phyloP scores from a whole-genome alignment of 2,113 vertebrate genomes.

The Pygoscelis antarcticus region DNA sequence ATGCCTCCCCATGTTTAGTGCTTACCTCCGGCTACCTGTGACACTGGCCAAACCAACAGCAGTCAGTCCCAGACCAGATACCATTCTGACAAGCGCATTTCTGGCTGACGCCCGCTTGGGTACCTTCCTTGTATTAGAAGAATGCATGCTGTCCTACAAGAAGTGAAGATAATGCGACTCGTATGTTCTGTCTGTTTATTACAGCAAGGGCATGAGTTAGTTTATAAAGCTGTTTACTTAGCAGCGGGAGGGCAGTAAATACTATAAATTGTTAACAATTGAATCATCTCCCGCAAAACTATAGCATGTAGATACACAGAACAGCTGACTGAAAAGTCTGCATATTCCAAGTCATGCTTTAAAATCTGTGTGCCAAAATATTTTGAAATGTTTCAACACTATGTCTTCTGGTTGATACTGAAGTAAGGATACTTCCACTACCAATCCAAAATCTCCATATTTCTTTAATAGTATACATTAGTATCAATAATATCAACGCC shows the following conservation, averaged over 20 bases:
- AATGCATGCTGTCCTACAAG: not conserved
- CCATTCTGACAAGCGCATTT: not conserved
- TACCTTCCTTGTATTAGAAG: not conserved
- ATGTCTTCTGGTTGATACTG: not conserved
- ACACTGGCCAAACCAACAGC: not conserved
- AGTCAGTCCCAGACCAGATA: not conserved
- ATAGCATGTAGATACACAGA: not conserved
- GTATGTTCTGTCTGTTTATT: not conserved
- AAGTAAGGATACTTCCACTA: not conserved
- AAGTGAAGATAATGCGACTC: not conserved
- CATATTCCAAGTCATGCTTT: not conserved
- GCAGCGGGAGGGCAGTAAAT: not conserved
- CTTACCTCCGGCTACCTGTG: not conserved
- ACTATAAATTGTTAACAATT: not conserved
- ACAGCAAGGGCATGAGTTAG: not conserved
- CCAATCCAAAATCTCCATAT: not conserved
- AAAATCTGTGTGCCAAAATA: slow-evolving; percentile 1
- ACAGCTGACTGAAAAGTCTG: not conserved
- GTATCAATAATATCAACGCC: not conserved
- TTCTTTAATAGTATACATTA: not conserved
- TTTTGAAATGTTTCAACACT: slow-evolving; percentile 24
- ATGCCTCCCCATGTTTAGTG: rapidly evolving
- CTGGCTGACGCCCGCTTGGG: not conserved
- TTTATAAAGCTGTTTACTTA: not conserved
- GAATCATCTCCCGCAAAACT: not conserved